These are phyloP conservation scores for Cheracebus regulus DNA, from an alignment of 2,797 vertebrate species.

Conservation along the genomic window DNA sequence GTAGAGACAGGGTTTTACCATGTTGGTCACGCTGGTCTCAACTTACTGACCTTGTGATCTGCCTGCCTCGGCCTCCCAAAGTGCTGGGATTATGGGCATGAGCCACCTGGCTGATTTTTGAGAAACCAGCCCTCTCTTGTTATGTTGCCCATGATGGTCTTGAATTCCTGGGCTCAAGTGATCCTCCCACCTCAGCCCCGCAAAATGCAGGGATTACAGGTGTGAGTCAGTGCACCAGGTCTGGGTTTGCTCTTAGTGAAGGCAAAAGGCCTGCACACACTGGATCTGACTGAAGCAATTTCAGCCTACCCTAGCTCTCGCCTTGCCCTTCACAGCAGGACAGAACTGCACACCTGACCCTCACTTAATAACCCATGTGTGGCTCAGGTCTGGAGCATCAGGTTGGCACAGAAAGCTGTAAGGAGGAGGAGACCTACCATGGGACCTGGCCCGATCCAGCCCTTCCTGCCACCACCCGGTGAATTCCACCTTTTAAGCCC, in stretches of 20 bases:
- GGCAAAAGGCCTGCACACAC: background rate
- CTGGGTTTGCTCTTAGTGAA: background rate
- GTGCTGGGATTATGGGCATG: too few species aligned
- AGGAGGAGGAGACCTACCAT: accelerated
- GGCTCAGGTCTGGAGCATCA: background rate
- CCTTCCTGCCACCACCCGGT: background rate
- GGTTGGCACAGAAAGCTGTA: background rate
- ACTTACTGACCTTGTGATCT: too few species aligned
- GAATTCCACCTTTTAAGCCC: background rate
- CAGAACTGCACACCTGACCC: background rate
- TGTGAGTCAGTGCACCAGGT: too few species aligned
- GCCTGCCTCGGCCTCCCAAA: too few species aligned
- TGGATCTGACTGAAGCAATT: background rate
- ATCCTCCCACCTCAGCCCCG: too few species aligned
- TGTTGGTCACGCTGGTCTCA: too few species aligned
- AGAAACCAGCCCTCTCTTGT: too few species aligned
- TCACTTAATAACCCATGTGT: background rate
- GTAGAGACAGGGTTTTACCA: too few species aligned
- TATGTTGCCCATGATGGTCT: too few species aligned
- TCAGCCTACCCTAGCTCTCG: accelerated
- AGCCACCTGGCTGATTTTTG: too few species aligned
- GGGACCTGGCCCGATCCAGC: accelerated
- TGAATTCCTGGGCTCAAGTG: too few species aligned
- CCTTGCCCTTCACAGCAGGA: background rate
- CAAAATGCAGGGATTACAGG: too few species aligned